Conservation (phyloP, 2,888 invertebrate genomes). For the Aphidius colemani region DNA sequence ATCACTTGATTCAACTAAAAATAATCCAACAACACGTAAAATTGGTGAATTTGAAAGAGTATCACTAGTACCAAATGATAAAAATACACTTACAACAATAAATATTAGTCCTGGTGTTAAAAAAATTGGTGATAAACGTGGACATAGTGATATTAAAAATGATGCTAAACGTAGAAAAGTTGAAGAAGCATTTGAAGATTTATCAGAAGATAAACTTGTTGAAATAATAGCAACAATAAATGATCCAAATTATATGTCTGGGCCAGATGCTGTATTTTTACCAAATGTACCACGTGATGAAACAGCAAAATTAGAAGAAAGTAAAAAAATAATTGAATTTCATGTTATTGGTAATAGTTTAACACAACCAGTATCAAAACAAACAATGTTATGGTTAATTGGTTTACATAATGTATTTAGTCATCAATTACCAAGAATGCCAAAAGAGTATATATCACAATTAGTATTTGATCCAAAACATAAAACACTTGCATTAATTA, state of each 20-base stretch:
- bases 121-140: constrained; percentile 47
- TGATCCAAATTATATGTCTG: constrained; percentile 83
- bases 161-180: constrained; percentile 51
- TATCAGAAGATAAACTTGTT: constrained; percentile 77
- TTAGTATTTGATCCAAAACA: constrained; percentile 95
- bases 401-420: constrained; percentile 94
- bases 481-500: constrained; percentile 87
- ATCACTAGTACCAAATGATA: constrained; percentile 67
- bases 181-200: constrained; percentile 70
- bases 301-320: constrained; percentile 88
- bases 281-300: constrained; percentile 88
- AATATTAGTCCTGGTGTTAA: constrained; percentile 67
- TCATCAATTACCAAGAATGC: constrained; percentile 95
- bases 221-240: constrained; percentile 83
- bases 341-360: constrained; percentile 93
- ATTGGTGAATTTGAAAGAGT: constrained; percentile 71
- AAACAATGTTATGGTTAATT: constrained; percentile 91
- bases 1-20: constrained; percentile 63
- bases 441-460: constrained; percentile 94
- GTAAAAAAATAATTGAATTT: constrained; percentile 86
- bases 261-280: constrained; percentile 81
- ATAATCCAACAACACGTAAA: constrained; percentile 20
- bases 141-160: constrained; percentile 46
- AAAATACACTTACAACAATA: constrained; percentile 72
- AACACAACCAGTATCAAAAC: constrained; percentile 82